Base-by-base conservation (phyloP, 2,888 invertebrate species). In the Sialis lutaria region DNA sequence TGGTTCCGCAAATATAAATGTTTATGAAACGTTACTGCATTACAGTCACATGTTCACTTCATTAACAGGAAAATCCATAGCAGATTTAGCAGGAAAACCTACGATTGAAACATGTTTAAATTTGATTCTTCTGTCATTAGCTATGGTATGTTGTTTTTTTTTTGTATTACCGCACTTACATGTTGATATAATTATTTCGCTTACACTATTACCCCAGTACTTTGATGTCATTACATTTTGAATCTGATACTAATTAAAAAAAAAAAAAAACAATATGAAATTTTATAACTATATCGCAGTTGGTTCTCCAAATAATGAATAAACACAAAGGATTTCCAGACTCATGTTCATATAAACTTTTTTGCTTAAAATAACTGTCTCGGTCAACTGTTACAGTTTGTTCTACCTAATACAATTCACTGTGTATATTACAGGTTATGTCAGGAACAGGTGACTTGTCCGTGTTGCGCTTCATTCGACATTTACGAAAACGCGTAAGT, bases 401-500 rank as follows among this genome's bases (percentile, higher is more conserved):
- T 22, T 22, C 22, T 22, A 22, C 4, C 9, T n/a, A 5, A 31
- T 22, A 42, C 31, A 2, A 44, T 13, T 12, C 12, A 10, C 12
- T 22, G 10, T 10, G 35, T 32, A 30, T 44, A 51, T 33, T 48
- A 53, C 57, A 84, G 75, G 81, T 93, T n/a, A 92, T 90, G 84
- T 82, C 90, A 5, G 96, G 96, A 0, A 92, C 92, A 4, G 97
- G 97, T 1, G 85, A 95, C 66, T 67, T 96, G 44, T 73, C 68
- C 51, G 76, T 84, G 51, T 69, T 97, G 60, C 76, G 93, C 35
- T 69, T 88, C 50, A 88, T 92, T 56, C 78, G 96, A 1, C 81
- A 85, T 56, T 70, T 96, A 55, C 76, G 95, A 46, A 78, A 82
- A 44, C 74, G 90, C 48, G 82, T 91, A 5, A 86, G 89, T 1